Evolutionary conservation across 2,797 vertebrate species (phyloP).

Genomic region (Lateolabrax maculatus): DNA sequence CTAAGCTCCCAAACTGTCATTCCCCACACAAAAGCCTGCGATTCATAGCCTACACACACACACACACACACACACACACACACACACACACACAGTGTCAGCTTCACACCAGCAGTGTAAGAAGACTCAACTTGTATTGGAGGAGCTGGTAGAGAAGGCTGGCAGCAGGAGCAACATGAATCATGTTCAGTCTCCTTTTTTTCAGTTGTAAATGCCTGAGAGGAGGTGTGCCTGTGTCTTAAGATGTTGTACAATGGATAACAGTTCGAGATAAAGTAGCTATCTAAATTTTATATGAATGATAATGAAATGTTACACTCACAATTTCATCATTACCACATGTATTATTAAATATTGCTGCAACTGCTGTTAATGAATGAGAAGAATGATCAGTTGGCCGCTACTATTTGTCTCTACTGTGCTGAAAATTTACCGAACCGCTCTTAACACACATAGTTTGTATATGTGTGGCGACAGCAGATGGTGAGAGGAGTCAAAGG

Average conservation of each 20-base stretch:
- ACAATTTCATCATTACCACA: no score
- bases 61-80: constrained; percentile 19
- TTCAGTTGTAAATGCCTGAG: constrained; percentile 20
- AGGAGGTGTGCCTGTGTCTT: no score
- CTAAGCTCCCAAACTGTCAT: constrained; percentile 72
- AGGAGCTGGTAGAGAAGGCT: constrained; percentile 39
- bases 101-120: constrained; percentile 46
- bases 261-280: not conserved
- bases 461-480: constrained; percentile 6
- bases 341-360: not conserved
- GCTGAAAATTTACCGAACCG: not conserved
- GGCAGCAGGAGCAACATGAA: constrained; percentile 39
- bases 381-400: constrained; percentile 4
- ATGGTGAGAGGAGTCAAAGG: constrained; percentile 15
- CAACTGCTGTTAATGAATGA: constrained; percentile 16
- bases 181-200: constrained; percentile 9
- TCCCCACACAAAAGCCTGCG: constrained; percentile 50
- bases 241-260: not conserved
- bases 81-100: constrained; percentile 8
- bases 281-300: not conserved
- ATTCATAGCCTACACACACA: constrained; percentile 50
- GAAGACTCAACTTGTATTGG: constrained; percentile 44
- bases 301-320: no score
- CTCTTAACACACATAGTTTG: not conserved
- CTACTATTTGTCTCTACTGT: not conserved